These are phyloP conservation scores for Tragelaphus strepsiceros DNA, from an alignment of 2,113 vertebrate species.

Conservation along the genomic window DNA sequence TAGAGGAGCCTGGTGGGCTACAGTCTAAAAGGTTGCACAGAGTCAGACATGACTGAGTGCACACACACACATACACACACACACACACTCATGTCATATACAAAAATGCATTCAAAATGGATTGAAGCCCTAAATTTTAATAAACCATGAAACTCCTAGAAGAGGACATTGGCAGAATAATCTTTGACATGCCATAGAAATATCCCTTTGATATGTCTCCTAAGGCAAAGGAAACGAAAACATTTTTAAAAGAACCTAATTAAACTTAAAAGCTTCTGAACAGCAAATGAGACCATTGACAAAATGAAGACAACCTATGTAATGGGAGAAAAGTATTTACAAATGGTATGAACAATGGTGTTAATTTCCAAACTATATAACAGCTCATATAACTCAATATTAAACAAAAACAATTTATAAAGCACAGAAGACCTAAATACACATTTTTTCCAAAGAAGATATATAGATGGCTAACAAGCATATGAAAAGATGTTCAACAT, in stretches of 20 bases:
- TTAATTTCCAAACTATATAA: not conserved
- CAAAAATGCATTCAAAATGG: not conserved
- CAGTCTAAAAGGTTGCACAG: not conserved
- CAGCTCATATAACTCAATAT: not conserved
- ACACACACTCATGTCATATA: not conserved
- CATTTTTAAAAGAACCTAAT: not conserved
- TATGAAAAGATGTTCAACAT: not conserved
- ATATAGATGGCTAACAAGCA: not conserved
- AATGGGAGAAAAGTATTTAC: not conserved
- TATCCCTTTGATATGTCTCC: not conserved
- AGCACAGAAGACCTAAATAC: not conserved
- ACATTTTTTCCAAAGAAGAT: not conserved
- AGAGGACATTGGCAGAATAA: not conserved
- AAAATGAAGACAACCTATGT: not conserved
- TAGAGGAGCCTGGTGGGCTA: not conserved
- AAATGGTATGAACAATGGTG: not conserved
- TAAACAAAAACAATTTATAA: not conserved
- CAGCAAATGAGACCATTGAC: not conserved
- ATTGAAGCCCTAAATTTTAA: not conserved
- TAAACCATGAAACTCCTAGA: not conserved
- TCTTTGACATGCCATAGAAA: not conserved
- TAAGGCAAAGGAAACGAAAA: not conserved
- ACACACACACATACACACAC: rapidly evolving
- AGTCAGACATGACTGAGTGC: not conserved
- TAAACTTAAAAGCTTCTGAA: not conserved